Evolutionary conservation across 2,797 vertebrate genomes (phyloP), one percentile per base, ranked within the genome.

Genomic region (Sardinella longiceps): DNA sequence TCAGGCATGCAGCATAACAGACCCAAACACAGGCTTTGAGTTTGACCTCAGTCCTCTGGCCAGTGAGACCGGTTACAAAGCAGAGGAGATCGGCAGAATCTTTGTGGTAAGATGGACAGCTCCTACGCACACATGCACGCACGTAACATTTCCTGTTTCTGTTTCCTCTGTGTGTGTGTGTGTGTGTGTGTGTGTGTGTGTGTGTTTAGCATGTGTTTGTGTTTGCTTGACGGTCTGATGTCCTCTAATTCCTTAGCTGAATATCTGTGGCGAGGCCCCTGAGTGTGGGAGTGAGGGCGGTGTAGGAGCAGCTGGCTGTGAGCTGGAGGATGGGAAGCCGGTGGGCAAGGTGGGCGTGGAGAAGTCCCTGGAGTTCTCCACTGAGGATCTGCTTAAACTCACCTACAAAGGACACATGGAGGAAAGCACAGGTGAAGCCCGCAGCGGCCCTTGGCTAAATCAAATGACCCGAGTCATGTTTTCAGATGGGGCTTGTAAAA

Each of bases 1-100:
- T 43, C 70, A 99, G 97, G 95, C 88, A 25, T 99, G 98, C 84
- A 87, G 97, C 2, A 92, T 98, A 60, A 92, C 91, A 87, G 97
- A 99, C 85, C 97, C 98, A 10, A 95, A 95, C 93, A 97, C 94
- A 5, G 96, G 96, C n/a, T 97, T 97, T 89, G 91, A 96, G 86
- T 98, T 97, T 88, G 96, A 98, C 92, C 92, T 99, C 60, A 94
- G 91, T 66, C 94, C 95, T 0, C 89, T 99, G 82, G 95, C 94
- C 87, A 92, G 82, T 4, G 84, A 91, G 45, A 89, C 88, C 0
- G 96, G 95, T 83, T 98, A 99, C 80, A 81, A 82, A 0, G 84
- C 91, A 20, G 50, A 0, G 0, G 95, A 87, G 7, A 96, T 96
- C 39, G 95, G 96, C 11, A 98, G 96, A 87, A 92, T 85, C 0